Conservation (phyloP, 2,888 invertebrate species). For the Athrips mouffetella region DNA sequence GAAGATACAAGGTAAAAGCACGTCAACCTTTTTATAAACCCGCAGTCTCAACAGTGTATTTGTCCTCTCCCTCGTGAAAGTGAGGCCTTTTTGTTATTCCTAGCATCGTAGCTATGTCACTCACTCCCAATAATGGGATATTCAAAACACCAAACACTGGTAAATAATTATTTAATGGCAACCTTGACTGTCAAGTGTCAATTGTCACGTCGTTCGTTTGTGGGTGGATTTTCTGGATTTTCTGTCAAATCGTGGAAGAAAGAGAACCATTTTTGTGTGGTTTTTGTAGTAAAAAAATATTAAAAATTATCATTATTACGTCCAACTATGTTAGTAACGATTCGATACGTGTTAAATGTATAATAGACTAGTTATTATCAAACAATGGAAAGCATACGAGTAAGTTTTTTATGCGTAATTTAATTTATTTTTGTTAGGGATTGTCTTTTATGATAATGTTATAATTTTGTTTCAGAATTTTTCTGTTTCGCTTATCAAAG, state of each 20-base stretch:
- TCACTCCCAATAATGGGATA: too few species aligned
- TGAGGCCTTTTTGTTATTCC: too few species aligned
- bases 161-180: background rate
- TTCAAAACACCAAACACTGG: background rate
- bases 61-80: too few species aligned
- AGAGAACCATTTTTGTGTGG: constrained; percentile 10
- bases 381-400: constrained; percentile 56
- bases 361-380: constrained; percentile 40
- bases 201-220: background rate
- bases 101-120: too few species aligned
- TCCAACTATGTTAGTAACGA: constrained; percentile 15
- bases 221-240: too few species aligned
- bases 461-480: constrained; percentile 80
- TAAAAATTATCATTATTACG: constrained; percentile 15
- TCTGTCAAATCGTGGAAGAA: constrained; percentile 13
- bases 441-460: constrained; percentile 22
- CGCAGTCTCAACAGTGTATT: too few species aligned
- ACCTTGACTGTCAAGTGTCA: background rate
- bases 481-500: constrained; percentile 81
- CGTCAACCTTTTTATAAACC: too few species aligned
- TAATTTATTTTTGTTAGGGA: constrained; percentile 22
- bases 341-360: constrained; percentile 23
- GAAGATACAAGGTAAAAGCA: too few species aligned
- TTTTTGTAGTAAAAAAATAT: too few species aligned
- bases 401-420: constrained; percentile 29